Evolutionary conservation across 1,140 invertebrate genomes (phyloP).

Genomic region (Drosophila watanabei): DNA sequence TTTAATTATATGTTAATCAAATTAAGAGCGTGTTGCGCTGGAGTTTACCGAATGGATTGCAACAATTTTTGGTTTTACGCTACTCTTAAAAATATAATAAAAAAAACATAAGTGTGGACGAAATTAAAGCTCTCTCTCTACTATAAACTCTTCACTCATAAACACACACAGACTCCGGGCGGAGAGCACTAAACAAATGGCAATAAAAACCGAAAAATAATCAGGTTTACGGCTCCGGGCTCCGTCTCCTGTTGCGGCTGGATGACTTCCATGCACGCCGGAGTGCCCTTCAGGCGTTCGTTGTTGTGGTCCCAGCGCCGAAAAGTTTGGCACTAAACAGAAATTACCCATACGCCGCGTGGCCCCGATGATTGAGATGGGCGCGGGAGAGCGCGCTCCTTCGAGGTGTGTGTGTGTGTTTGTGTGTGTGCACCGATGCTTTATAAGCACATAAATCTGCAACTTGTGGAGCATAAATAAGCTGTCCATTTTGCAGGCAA

Average conservation of each 20-base stretch:
- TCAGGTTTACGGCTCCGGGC: constrained; percentile 63
- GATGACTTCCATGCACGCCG: constrained; percentile 31
- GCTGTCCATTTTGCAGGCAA: not conserved
- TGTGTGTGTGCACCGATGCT: constrained; percentile 19
- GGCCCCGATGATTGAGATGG: constrained; percentile 64
- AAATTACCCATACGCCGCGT: constrained; percentile 80
- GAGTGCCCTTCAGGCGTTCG: constrained; percentile 73
- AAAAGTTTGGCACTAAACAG: constrained; percentile 75
- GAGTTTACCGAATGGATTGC: not conserved
- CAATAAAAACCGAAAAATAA: constrained; percentile 80
- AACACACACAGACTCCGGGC: constrained; percentile 10
- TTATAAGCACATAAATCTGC: constrained; percentile 77
- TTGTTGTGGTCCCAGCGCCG: constrained; percentile 60
- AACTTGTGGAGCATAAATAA: constrained; percentile 72
- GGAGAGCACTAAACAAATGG: constrained; percentile 68
- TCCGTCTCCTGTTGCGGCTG: constrained; percentile 35
- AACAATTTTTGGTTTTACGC: constrained; percentile 6
- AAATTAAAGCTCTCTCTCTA: constrained; percentile 17
- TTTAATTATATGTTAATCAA: constrained; percentile 15
- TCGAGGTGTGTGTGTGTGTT: constrained; percentile 6
- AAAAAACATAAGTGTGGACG: not conserved
- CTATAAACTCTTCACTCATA: constrained; percentile 19
- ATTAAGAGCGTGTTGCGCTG: not conserved
- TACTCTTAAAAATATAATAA: constrained; percentile 8
- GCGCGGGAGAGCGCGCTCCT: not conserved